Evolutionary conservation across 2,797 vertebrate genomes (phyloP).

Genomic region (Chrosomus eos): DNA sequence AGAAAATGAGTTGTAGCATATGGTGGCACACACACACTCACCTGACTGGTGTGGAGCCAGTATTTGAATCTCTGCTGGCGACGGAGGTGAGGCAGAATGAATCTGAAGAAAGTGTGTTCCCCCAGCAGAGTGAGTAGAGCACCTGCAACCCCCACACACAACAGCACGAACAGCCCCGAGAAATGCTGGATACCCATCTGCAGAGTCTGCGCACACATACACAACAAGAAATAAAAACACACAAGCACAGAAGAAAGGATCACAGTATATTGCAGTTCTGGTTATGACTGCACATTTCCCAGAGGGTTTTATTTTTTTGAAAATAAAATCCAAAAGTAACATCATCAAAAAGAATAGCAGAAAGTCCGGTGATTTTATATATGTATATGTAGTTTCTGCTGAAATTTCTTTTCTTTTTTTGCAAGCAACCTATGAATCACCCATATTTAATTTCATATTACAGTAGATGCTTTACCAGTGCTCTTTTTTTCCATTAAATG

Average conservation of each 20-base stretch:
- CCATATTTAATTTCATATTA: background rate
- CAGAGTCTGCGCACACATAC: slow-evolving; percentile 79
- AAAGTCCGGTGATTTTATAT: background rate
- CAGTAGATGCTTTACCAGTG: background rate
- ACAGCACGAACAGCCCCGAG: slow-evolving; percentile 90
- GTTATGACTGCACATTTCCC: background rate
- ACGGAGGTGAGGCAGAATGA: slow-evolving; percentile 86
- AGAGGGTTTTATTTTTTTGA: background rate
- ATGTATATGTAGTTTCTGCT: background rate
- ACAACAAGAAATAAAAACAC: slow-evolving; percentile 10
- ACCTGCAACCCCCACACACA: slow-evolving; percentile 89
- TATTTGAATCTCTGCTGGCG: slow-evolving; percentile 85
- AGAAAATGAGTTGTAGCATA: background rate
- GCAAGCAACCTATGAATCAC: background rate
- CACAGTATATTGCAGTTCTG: background rate
- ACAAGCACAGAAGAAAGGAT: background rate
- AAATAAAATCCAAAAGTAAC: background rate
- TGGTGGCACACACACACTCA: slow-evolving; percentile 62
- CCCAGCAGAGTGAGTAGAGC: slow-evolving; percentile 89
- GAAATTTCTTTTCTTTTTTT: background rate
- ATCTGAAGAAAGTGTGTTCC: slow-evolving; percentile 88
- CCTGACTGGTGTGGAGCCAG: slow-evolving; percentile 96
- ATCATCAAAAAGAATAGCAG: background rate
- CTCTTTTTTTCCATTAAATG: background rate
- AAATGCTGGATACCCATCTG: slow-evolving; percentile 96